phyloP scores from a whole-genome alignment of 2,113 vertebrate genomes.

The Poicephalus meyeri region DNA sequence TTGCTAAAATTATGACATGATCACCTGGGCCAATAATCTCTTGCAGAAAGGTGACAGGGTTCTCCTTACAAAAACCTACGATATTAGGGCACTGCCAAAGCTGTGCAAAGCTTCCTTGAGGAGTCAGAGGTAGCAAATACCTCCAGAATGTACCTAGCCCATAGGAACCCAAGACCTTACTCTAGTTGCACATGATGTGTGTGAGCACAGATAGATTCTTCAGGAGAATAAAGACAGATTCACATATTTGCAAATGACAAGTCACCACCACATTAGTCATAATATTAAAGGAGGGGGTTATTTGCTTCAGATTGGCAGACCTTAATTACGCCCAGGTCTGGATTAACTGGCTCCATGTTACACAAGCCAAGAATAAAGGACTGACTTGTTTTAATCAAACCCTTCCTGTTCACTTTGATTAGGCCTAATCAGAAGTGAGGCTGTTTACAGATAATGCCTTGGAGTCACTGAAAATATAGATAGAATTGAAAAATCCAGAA shows the following conservation, averaged over 20 bases:
- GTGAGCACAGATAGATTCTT: neutral
- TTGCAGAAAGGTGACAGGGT: neutral
- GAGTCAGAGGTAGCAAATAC: neutral
- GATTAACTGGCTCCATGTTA: neutral
- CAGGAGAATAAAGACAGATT: neutral
- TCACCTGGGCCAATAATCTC: neutral
- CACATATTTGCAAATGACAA: neutral
- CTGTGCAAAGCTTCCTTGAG: neutral
- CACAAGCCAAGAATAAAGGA: neutral
- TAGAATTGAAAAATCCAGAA: neutral
- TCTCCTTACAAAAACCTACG: neutral
- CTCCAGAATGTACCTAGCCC: neutral
- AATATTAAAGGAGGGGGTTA: neutral
- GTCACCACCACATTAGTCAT: accelerated
- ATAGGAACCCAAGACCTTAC: neutral
- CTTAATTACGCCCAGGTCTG: neutral
- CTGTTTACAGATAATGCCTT: neutral
- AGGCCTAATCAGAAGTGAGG: neutral
- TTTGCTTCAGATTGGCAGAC: neutral
- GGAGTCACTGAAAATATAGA: neutral
- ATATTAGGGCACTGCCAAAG: neutral
- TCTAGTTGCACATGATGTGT: neutral
- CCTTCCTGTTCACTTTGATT: slow-evolving; percentile 26
- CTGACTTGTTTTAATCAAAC: slow-evolving; percentile 13
- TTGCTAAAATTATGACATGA: neutral